Percentiles rank a stretch among this genome's conserved stretches.
phyloP scores from a whole-genome alignment of 2,888 invertebrate genomes.

The Xestia rhomboidea region DNA sequence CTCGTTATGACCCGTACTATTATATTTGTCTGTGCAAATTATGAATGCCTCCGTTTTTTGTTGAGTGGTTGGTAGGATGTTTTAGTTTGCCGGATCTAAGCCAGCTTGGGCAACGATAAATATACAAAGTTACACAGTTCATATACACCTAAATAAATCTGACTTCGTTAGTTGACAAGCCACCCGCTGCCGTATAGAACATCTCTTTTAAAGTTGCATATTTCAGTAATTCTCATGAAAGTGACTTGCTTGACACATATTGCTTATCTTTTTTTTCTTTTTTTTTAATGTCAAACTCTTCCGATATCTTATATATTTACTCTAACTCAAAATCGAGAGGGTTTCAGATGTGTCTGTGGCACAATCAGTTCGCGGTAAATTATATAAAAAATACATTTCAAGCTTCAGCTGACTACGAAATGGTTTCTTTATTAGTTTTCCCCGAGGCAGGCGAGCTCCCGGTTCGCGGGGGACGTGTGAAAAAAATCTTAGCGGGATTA shows the following conservation, averaged over 20 bases:
- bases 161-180: background rate
- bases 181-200: too few relatives aligned
- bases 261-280: background rate
- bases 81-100: background rate
- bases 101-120: background rate
- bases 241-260: background rate
- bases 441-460: slow-evolving; percentile 77
- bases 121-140: background rate
- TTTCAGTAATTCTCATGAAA: background rate
- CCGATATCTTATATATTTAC: slow-evolving; percentile 8
- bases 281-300: background rate
- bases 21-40: slow-evolving; percentile 44
- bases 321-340: slow-evolving; percentile 58
- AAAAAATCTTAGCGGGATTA: slow-evolving; percentile 87
- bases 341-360: slow-evolving; percentile 79
- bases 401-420: slow-evolving; percentile 89
- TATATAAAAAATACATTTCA: slow-evolving; percentile 92
- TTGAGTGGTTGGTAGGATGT: background rate
- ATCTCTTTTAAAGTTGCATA: too few relatives aligned
- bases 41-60: slow-evolving; percentile 15
- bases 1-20: slow-evolving; percentile 49
- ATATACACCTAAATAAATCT: background rate
- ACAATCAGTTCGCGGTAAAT: slow-evolving; percentile 90
- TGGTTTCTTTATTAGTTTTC: slow-evolving; percentile 91
- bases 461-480: slow-evolving; percentile 87